Evolutionary conservation across 2,888 invertebrate genomes (phyloP), one percentile per base, ranked within the genome.

Genomic region (Chalcis sispes): DNA sequence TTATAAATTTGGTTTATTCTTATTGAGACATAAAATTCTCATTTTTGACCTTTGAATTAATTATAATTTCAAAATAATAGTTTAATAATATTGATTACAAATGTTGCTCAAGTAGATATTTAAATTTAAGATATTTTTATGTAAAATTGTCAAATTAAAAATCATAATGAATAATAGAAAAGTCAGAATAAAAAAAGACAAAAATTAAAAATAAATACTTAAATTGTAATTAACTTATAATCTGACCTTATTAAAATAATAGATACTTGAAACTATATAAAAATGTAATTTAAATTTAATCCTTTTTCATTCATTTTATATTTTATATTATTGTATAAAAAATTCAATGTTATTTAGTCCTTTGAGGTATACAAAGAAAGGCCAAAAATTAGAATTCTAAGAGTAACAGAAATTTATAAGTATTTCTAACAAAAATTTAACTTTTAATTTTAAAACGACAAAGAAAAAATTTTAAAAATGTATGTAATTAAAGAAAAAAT

Each of bases 91-190:
- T 42, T 42, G 15, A 13, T n/a, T 36, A 7, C 10, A 7, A 36
- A 4, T 36, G 36, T 36, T 36, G 4, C 10, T 20, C 7, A 20
- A 20, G 20, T 50, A 50, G 20, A 50, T 20, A 20, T 5, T 62
- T 25, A 23, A 46, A n/a, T 7, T 54, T 58, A 23, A n/a, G 61
- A 66, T 66, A 72, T 50, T 50, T 27, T 54, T 15, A 32, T 4
- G 27, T 1, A 50, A 59, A 69, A 58, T 75, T 58, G 75, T 75
- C 75, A 70, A 70, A 75, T 48, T 75, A 70, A 75, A 75, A 75
- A 58, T 75, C 65, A 5, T 65, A 59, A 40, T 29, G 36, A 58
- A 23, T n/a, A 2, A 66, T 42, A 23, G n/a, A n/a, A n/a, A 52
- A 52, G 50, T 25, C 27, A 69, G 1, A 59, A n/a, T n/a, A n/a